Evolutionary conservation across 2,888 invertebrate species (phyloP).

Genomic region (Melinaea menophilus): DNA sequence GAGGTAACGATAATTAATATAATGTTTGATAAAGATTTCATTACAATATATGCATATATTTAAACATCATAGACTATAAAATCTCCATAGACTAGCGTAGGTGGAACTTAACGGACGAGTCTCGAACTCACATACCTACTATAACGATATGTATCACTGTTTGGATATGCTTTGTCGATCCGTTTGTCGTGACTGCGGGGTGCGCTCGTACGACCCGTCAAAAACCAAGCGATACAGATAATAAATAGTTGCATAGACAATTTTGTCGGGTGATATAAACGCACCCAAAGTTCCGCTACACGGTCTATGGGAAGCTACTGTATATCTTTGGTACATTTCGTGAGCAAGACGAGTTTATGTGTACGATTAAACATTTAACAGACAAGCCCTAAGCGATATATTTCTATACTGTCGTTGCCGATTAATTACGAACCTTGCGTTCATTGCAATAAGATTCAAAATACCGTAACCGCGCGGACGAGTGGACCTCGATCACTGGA

Average conservation of each 20-base stretch:
- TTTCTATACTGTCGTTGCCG: slow-evolving; percentile 50
- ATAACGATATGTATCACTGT: slow-evolving; percentile 26
- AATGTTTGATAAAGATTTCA: slow-evolving; percentile 3
- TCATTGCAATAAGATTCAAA: slow-evolving; percentile 24
- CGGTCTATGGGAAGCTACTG: slow-evolving; percentile 49
- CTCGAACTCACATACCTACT: slow-evolving; percentile 13
- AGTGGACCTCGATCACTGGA: slow-evolving; percentile 54
- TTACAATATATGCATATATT: slow-evolving; percentile 1
- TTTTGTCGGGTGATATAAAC: slow-evolving; percentile 10
- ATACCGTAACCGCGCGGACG: slow-evolving; percentile 31
- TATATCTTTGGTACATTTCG: slow-evolving; percentile 73
- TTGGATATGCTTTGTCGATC: slow-evolving; percentile 24
- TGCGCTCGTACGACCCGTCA: slow-evolving; percentile 12
- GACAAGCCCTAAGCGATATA: slow-evolving; percentile 50
- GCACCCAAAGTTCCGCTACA: slow-evolving; percentile 36
- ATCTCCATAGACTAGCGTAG: not conserved
- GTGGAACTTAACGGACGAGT: not conserved
- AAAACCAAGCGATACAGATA: slow-evolving; percentile 10
- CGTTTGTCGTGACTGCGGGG: not conserved
- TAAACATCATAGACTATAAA: not conserved
- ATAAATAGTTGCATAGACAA: slow-evolving; percentile 20
- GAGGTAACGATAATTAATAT: slow-evolving; percentile 7
- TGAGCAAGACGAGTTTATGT: slow-evolving; percentile 65
- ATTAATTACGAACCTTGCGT: slow-evolving; percentile 38
- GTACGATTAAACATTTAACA: slow-evolving; percentile 47